Percentiles rank a stretch among this genome's conserved stretches.
phyloP scores from a whole-genome alignment of 2,113 vertebrate species.

The Pseudopodoces humilis region DNA sequence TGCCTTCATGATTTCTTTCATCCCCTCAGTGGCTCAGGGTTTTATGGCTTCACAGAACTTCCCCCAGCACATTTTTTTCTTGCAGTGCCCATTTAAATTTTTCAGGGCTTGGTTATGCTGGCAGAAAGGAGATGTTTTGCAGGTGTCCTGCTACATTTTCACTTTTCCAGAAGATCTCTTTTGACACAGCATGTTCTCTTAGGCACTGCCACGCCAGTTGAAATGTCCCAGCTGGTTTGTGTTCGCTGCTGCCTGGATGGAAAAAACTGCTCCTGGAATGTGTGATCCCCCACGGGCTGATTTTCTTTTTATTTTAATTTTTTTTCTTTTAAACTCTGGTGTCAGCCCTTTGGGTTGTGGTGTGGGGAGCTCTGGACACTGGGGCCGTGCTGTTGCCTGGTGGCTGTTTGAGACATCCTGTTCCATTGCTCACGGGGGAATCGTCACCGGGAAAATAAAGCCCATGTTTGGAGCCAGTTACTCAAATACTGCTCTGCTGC shows the following conservation, averaged over 20 bases:
- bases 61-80: not conserved
- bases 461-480: conserved; percentile 32
- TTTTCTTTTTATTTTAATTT: too few species aligned
- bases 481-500: conserved; percentile 30
- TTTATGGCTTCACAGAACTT: not conserved
- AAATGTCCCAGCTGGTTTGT: conserved; percentile 22
- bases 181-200: not conserved
- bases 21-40: not conserved
- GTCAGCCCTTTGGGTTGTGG: not conserved
- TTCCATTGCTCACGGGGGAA: conserved; percentile 8
- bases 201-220: not conserved
- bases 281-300: not conserved
- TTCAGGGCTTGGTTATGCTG: not conserved
- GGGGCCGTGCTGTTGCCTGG: not conserved
- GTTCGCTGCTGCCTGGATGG: not conserved
- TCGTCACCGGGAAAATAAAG: conserved; percentile 26
- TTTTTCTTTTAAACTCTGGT: not conserved
- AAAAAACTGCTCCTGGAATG: not conserved
- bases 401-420: not conserved
- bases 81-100: not conserved
- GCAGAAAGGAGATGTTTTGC: conserved; percentile 1
- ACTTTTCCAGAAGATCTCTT: conserved; percentile 13
- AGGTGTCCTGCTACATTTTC: conserved; percentile 34
- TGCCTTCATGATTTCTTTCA: not conserved
- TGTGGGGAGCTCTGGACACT: not conserved